phyloP scores from a whole-genome alignment of 1,140 invertebrate species.

The Tigriopus japonicus region DNA sequence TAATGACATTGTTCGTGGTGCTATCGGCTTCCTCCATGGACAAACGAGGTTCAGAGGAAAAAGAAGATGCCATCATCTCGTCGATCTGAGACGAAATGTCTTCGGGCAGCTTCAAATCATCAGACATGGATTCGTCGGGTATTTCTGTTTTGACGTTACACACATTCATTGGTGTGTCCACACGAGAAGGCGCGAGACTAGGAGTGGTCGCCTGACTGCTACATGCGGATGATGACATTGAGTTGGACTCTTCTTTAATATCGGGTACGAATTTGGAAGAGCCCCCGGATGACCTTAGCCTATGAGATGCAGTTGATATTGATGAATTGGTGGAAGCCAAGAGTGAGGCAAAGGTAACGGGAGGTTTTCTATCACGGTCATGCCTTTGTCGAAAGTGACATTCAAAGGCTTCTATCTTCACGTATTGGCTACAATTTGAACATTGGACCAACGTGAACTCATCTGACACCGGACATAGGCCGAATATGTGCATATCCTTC shows the following conservation, averaged over 20 bases:
- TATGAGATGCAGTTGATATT: neutral
- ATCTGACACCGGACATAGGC: conserved; percentile 4
- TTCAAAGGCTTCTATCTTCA: conserved; percentile 12
- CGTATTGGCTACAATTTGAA: neutral
- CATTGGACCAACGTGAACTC: conserved; percentile 6
- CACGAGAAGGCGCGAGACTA: neutral
- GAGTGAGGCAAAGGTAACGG: neutral
- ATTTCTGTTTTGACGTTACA: neutral
- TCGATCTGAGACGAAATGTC: neutral
- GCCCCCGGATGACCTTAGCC: neutral
- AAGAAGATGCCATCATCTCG: neutral
- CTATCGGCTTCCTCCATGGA: neutral
- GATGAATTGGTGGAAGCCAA: no score
- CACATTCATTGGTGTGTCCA: neutral
- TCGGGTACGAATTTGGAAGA: neutral
- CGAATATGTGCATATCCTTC: conserved; percentile 10
- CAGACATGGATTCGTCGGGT: neutral
- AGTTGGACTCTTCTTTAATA: neutral
- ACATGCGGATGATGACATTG: no score
- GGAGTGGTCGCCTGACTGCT: neutral
- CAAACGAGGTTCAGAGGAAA: neutral
- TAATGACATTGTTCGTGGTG: conserved; percentile 14
- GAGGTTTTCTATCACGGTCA: neutral
- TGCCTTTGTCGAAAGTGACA: neutral
- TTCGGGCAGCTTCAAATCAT: neutral